phyloP scores from a whole-genome alignment of 1,140 invertebrate genomes.

The Lysiphlebus fabarum region DNA sequence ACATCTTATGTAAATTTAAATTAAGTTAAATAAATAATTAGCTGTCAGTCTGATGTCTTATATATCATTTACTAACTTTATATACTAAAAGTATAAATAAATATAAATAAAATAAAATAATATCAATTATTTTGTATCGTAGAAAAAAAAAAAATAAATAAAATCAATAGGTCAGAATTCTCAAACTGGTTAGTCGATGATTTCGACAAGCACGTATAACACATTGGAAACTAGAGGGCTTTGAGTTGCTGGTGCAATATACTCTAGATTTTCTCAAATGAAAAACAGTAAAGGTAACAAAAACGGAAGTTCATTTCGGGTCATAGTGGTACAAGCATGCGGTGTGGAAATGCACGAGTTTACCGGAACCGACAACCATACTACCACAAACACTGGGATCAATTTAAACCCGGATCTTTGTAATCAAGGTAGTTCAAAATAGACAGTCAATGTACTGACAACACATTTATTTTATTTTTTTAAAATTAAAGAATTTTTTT shows the following conservation, averaged over 20 bases:
- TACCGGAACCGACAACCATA: conserved; percentile 20
- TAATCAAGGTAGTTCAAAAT: conserved; percentile 32
- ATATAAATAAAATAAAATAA: too few relatives aligned
- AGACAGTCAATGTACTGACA: too few relatives aligned
- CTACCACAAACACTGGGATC: conserved; percentile 37
- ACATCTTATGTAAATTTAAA: too few relatives aligned
- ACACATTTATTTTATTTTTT: conserved; percentile 18
- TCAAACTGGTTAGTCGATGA: conserved; percentile 14
- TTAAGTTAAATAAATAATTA: too few relatives aligned
- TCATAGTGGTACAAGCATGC: conserved; percentile 17
- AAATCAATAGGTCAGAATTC: conserved; percentile 21
- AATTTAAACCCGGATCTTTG: conserved; percentile 43
- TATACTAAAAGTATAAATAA: too few relatives aligned
- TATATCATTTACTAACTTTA: too few relatives aligned
- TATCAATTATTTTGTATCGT: conserved; percentile 24
- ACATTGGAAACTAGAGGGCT: not conserved
- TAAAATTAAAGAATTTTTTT: conserved; percentile 15
- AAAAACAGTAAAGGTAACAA: not conserved
- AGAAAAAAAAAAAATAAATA: not conserved
- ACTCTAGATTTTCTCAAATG: not conserved
- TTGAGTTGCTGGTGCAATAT: not conserved
- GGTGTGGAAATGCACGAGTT: conserved; percentile 20
- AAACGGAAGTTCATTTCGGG: conserved; percentile 15
- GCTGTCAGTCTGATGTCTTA: too few relatives aligned
- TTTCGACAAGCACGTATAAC: conserved; percentile 4